Percentiles rank a stretch among this genome's conserved stretches.
Evolutionary conservation across 2,888 invertebrate species (phyloP).

Genomic region (Drosophila incognita): DNA sequence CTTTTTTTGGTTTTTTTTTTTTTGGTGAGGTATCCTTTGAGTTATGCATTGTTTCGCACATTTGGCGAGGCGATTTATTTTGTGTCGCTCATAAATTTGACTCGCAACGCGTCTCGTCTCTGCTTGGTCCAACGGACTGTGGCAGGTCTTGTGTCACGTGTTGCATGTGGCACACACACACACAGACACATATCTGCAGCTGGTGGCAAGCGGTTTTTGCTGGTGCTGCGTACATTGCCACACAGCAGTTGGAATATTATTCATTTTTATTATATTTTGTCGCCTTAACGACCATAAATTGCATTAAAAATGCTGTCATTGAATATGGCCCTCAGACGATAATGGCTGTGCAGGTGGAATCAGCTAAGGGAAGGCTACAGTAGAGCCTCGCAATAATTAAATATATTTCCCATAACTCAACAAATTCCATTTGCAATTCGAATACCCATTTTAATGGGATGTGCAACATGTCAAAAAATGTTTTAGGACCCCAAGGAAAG

Average conservation of each 20-base stretch:
- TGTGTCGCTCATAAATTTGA: conserved; percentile 69
- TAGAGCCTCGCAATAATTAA: conserved; percentile 19
- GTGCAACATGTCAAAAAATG: not conserved
- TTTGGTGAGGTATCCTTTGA: conserved; percentile 51
- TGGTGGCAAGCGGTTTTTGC: conserved; percentile 49
- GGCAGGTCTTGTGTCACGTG: conserved; percentile 70
- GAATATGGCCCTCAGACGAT: conserved; percentile 55
- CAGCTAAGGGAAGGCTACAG: conserved; percentile 32
- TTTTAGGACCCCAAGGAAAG: not conserved
- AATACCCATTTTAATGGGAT: not conserved
- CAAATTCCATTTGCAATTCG: not conserved
- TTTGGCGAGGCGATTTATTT: conserved; percentile 76
- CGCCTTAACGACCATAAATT: conserved; percentile 81
- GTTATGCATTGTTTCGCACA: conserved; percentile 77
- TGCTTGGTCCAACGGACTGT: conserved; percentile 15
- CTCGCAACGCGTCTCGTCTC: conserved; percentile 27
- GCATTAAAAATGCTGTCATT: conserved; percentile 78
- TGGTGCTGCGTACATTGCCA: conserved; percentile 24
- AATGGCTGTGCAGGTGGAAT: conserved; percentile 54
- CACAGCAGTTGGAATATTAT: conserved; percentile 72
- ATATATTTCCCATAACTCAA: conserved; percentile 6
- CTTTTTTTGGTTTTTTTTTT: conserved; percentile 7
- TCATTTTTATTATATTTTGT: conserved; percentile 81
- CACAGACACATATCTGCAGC: not conserved
- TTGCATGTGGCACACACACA: conserved; percentile 58